A percentile compares a stretch with the other conserved stretches of the same genome.
These are phyloP conservation scores for Capromys pilorides DNA, from an alignment of 2,797 vertebrate species.

Conservation along the genomic window DNA sequence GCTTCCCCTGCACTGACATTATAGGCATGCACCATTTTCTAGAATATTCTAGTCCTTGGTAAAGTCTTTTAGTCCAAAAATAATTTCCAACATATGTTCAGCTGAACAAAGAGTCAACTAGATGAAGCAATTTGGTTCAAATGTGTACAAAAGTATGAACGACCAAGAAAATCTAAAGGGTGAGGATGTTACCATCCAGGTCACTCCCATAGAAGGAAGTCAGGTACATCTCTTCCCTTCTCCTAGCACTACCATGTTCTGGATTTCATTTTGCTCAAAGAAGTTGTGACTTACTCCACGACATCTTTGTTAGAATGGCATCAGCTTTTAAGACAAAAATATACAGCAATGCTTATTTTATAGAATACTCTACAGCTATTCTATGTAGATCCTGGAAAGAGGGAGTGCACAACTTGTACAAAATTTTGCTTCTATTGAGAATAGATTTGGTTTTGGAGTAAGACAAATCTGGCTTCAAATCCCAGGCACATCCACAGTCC, in stretches of 20 bases:
- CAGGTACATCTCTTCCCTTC: not conserved
- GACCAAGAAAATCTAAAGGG: not conserved
- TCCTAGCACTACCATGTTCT: not conserved
- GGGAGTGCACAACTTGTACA: not conserved
- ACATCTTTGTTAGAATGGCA: not conserved
- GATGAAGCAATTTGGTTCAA: not conserved
- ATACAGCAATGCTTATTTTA: constrained; percentile 8
- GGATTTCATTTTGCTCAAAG: not conserved
- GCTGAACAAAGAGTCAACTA: not conserved
- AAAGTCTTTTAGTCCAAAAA: not conserved
- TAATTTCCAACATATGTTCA: constrained; percentile 1
- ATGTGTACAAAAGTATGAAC: not conserved
- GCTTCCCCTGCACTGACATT: too few relatives aligned
- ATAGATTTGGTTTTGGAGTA: not conserved
- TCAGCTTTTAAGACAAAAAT: not conserved
- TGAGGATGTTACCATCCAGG: not conserved
- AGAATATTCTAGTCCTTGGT: not conserved
- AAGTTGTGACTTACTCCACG: not conserved
- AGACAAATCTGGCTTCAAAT: not conserved
- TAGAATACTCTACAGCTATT: not conserved
- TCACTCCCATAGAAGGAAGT: not conserved
- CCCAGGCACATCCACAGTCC: not conserved
- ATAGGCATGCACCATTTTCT: not conserved
- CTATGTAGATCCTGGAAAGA: not conserved
- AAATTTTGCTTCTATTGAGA: not conserved